Conservation (phyloP, 2,888 invertebrate genomes). For the Halocaridina rubra region DNA sequence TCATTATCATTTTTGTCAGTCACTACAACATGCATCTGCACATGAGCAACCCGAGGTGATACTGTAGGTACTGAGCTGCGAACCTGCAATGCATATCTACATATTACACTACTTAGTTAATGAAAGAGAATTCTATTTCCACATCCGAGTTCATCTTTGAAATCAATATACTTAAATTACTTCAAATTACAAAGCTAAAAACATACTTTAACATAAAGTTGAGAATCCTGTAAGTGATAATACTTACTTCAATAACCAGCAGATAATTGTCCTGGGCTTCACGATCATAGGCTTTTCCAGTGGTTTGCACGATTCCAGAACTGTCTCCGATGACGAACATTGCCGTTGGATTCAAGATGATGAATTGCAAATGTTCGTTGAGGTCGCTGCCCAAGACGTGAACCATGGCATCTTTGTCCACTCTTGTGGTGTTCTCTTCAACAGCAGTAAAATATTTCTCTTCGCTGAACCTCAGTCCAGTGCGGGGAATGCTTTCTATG, state of each 20-base stretch:
- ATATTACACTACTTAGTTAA: no score
- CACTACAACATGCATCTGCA: slow-evolving; percentile 86
- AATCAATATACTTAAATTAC: no score
- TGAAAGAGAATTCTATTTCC: no score
- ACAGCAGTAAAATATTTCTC: slow-evolving; percentile 83
- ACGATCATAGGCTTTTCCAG: slow-evolving; percentile 85
- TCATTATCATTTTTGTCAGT: slow-evolving; percentile 95
- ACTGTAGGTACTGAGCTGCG: slow-evolving; percentile 36
- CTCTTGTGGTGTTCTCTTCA: slow-evolving; percentile 86
- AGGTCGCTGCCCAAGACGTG: slow-evolving; percentile 87
- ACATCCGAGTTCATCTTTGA: no score
- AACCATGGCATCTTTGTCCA: slow-evolving; percentile 81
- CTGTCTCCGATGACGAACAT: slow-evolving; percentile 78
- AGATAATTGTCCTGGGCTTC: slow-evolving; percentile 84
- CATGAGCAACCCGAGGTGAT: slow-evolving; percentile 73
- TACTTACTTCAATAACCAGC: slow-evolving; percentile 87
- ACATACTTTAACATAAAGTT: no score
- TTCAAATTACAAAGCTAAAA: no score
- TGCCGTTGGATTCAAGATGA: slow-evolving; percentile 85
- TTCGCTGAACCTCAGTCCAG: slow-evolving; percentile 86
- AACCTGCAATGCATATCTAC: no score
- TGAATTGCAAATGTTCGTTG: slow-evolving; percentile 88
- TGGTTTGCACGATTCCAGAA: slow-evolving; percentile 89
- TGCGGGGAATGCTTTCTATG: slow-evolving; percentile 76
- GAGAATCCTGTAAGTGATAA: no score